Evolutionary conservation across 2,797 vertebrate species (phyloP).

Genomic region (Epinephelus coioides): DNA sequence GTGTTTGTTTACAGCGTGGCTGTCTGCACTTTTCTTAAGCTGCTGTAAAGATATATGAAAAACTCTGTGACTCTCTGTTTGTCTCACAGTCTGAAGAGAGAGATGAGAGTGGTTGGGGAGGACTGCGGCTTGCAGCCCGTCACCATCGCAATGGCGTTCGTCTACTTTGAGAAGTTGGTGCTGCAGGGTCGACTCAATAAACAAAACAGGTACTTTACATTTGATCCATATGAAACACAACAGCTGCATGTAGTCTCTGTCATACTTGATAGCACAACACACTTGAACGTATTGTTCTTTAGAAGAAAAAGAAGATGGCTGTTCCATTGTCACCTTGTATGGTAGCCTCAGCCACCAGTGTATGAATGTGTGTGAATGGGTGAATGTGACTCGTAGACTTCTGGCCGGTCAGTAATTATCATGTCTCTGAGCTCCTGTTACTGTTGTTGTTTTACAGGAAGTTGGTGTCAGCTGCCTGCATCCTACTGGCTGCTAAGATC

Average conservation of each 20-base stretch:
- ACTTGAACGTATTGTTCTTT: too few species aligned
- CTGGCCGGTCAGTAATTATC: too few species aligned
- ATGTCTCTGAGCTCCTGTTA: background rate
- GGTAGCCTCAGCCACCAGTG: too few species aligned
- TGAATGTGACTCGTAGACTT: too few species aligned
- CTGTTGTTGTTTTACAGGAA: constrained; percentile 84
- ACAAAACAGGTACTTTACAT: constrained; percentile 87
- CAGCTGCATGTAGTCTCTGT: too few species aligned
- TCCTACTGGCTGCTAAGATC: constrained; percentile 97
- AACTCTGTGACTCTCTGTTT: background rate
- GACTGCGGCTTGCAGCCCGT: constrained; percentile 94
- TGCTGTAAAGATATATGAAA: background rate
- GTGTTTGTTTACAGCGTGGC: too few species aligned
- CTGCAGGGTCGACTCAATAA: constrained; percentile 97
- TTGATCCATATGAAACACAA: background rate
- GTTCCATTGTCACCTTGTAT: too few species aligned
- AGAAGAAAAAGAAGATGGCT: too few species aligned
- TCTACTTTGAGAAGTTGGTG: constrained; percentile 99
- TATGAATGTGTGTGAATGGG: too few species aligned
- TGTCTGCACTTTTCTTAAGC: background rate
- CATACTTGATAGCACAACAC: too few species aligned
- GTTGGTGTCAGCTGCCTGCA: constrained; percentile 94
- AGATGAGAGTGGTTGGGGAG: constrained; percentile 93
- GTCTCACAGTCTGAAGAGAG: constrained; percentile 91
- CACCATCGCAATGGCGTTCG: constrained; percentile 95